These are phyloP conservation scores for Dicrostonyx torquatus DNA, from an alignment of 2,797 vertebrate species.

Conservation along the genomic window DNA sequence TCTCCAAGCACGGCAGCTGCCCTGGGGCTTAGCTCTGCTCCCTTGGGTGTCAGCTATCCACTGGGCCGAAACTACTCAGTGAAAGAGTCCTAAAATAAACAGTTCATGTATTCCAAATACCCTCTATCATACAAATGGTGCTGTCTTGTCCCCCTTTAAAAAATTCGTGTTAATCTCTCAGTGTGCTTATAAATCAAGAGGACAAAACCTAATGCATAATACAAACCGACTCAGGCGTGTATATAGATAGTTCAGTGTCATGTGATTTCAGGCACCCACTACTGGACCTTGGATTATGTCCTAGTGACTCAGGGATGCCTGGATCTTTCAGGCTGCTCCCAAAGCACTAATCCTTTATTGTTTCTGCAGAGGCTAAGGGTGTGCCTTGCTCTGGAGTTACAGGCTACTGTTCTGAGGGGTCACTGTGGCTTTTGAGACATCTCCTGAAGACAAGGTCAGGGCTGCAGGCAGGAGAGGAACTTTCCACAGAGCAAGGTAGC, in stretches of 20 bases:
- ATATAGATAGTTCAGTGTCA: background rate
- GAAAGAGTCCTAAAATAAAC: background rate
- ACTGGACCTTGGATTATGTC: background rate
- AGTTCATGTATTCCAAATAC: background rate
- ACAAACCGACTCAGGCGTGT: background rate
- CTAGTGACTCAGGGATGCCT: background rate
- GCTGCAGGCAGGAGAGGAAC: background rate
- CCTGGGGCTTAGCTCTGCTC: background rate
- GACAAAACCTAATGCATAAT: too few relatives aligned
- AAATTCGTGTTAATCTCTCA: background rate
- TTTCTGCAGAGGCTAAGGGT: background rate
- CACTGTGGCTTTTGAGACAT: fast-evolving
- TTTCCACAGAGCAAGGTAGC: background rate
- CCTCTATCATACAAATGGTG: too few relatives aligned
- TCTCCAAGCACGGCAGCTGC: background rate
- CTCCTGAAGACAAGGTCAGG: fast-evolving
- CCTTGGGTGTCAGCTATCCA: background rate
- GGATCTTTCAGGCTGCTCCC: background rate
- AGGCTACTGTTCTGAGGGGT: background rate
- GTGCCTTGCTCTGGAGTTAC: fast-evolving
- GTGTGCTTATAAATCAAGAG: background rate
- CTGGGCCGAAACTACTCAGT: background rate
- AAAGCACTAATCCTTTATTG: background rate
- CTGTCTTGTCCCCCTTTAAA: background rate
- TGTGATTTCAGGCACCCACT: background rate